phyloP scores from a whole-genome alignment of 2,113 vertebrate genomes.

The Pollimyrus isidori region DNA sequence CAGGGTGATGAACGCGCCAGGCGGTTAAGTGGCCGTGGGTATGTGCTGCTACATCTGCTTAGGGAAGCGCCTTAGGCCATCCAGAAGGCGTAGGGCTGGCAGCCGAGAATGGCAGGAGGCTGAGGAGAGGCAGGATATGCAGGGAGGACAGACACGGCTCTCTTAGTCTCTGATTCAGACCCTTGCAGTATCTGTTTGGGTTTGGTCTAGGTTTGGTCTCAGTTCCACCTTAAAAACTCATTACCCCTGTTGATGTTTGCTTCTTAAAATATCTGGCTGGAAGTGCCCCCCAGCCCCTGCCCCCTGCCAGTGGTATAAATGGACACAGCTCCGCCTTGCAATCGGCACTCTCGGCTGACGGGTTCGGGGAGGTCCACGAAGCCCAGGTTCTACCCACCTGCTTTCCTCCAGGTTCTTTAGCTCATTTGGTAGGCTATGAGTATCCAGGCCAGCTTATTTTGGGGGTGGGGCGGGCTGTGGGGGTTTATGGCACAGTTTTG shows the following conservation, averaged over 20 bases:
- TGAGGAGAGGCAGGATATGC: background rate
- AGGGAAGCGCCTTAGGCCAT: background rate
- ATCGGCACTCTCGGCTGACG: background rate
- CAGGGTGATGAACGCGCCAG: background rate
- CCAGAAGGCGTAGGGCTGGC: background rate
- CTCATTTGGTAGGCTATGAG: background rate
- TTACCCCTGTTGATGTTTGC: background rate
- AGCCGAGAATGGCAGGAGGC: background rate
- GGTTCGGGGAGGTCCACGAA: background rate
- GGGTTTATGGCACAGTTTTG: background rate
- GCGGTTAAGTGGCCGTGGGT: background rate
- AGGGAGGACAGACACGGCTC: background rate
- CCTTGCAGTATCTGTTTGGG: background rate
- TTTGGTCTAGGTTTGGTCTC: background rate
- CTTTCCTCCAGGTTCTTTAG: background rate
- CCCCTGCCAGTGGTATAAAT: constrained; percentile 14
- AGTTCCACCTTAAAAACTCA: constrained; percentile 39
- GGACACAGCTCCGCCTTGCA: background rate
- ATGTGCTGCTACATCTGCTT: constrained; percentile 27
- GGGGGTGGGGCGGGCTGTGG: background rate
- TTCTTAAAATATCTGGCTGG: constrained; percentile 27
- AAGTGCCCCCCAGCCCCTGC: constrained; percentile 8
- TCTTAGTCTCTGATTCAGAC: constrained; percentile 27
- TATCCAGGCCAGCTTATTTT: background rate
- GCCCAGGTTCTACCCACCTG: background rate